Evolutionary conservation across 2,888 invertebrate species (phyloP).

Genomic region (Harpagoxenus sublaevis): DNA sequence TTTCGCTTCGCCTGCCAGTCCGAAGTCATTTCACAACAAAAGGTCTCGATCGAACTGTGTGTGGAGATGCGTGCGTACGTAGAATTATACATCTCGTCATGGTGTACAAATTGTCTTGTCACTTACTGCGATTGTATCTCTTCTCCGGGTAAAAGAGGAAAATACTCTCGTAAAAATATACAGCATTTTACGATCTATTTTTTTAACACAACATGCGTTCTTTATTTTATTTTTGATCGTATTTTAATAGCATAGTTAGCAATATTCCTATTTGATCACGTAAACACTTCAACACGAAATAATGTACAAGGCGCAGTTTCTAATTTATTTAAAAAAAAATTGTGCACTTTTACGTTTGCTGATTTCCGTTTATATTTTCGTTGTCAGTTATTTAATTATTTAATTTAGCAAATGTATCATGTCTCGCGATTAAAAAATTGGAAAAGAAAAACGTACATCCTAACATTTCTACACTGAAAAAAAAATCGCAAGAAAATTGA

Average conservation of each 20-base stretch:
- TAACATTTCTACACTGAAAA: neutral
- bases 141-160: slow-evolving; percentile 67
- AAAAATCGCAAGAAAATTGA: too few species aligned
- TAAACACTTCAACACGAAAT: neutral
- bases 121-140: slow-evolving; percentile 42
- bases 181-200: slow-evolving; percentile 34
- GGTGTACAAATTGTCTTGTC: slow-evolving; percentile 53
- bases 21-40: slow-evolving; percentile 51
- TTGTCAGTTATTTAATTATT: neutral
- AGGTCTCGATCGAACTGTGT: slow-evolving; percentile 43
- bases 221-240: slow-evolving; percentile 33
- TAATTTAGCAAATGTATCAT: slow-evolving; percentile 17
- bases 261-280: neutral
- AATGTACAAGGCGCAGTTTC: neutral
- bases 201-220: slow-evolving; percentile 26
- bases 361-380: slow-evolving; percentile 20
- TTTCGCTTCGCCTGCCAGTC: slow-evolving; percentile 68
- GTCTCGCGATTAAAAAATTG: neutral
- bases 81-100: slow-evolving; percentile 39
- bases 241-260: neutral
- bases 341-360: slow-evolving; percentile 14
- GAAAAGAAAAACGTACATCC: neutral
- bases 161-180: slow-evolving; percentile 49
- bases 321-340: slow-evolving; percentile 45
- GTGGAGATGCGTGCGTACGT: slow-evolving; percentile 51